A percentile compares a stretch with the other conserved stretches of the same genome.
Conservation (phyloP, 2,888 invertebrate genomes). For the Latheticus oryzae region DNA sequence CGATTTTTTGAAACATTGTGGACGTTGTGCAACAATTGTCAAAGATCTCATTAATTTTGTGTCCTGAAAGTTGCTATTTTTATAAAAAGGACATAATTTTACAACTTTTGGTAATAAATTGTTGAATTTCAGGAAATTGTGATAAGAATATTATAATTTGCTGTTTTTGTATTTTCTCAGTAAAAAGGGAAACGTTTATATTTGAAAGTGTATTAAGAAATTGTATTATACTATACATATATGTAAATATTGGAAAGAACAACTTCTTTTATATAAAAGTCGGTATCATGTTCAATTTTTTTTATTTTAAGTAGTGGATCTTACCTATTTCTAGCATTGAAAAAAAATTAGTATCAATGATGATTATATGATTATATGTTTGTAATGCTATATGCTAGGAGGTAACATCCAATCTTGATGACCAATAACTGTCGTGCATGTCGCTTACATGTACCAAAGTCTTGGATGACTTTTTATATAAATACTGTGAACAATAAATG, state of each 20-base stretch:
- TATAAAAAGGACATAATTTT: constrained; percentile 49
- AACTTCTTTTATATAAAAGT: constrained; percentile 58
- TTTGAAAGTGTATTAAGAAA: constrained; percentile 62
- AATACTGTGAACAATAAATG: constrained; percentile 56
- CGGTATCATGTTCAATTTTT: constrained; percentile 50
- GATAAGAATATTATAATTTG: constrained; percentile 57
- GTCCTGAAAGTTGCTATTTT: constrained; percentile 55
- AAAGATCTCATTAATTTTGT: constrained; percentile 48
- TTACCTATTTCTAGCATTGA: constrained; percentile 49
- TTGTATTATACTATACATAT: constrained; percentile 56
- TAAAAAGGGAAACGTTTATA: constrained; percentile 60
- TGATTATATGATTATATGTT: too few relatives aligned
- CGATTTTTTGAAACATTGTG: constrained; percentile 1
- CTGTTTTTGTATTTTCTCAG: constrained; percentile 54
- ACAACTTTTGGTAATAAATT: constrained; percentile 52
- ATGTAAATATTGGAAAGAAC: constrained; percentile 59
- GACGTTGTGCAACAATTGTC: constrained; percentile 34
- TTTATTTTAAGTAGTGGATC: constrained; percentile 51
- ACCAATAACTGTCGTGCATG: constrained; percentile 61
- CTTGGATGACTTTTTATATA: constrained; percentile 53
- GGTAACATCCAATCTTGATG: constrained; percentile 57
- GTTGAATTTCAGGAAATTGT: constrained; percentile 63
- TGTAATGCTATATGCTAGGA: constrained; percentile 58
- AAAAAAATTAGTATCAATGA: too few relatives aligned
- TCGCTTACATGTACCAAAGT: constrained; percentile 59